Evolutionary conservation across 1,140 invertebrate species (phyloP), one percentile per base, ranked within the genome.

Genomic region (Coptotermes formosanus): DNA sequence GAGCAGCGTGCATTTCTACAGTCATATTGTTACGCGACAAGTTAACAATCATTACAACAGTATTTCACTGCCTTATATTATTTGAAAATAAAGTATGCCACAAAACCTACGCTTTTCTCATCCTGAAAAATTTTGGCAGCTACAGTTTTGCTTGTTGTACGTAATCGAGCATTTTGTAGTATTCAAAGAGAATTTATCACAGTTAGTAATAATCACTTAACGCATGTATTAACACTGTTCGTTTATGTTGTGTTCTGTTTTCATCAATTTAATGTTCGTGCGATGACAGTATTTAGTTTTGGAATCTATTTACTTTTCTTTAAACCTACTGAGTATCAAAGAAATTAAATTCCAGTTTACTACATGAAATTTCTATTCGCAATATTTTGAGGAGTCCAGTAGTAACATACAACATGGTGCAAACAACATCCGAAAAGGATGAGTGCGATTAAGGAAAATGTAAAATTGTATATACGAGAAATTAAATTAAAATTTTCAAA

Each of bases 391-490:
- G 64, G 0, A 75, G 0, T 75, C 0, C n/a, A n/a, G 1, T 75
- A 75, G n/a, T 75, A 75, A 75, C 64, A 75, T 7, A 75, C 64
- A 75, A 75, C n/a, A 75, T n/a, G 64, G 64, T 75, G 64, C 64
- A 75, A 75, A 75, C 2, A 75, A 75, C 64, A 75, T n/a, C n/a
- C 64, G n/a, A 75, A 75, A n/a, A 38, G n/a, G 64, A 30, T 30
- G 64, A 9, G 64, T 30, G 64, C 64, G 64, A 75, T 1, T 30
- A 75, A 75, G n/a, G 2, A n/a, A 23, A 75, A 75, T 75, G 7
- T 75, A 75, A 75, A 30, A n/a, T 25, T 25, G 25, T 75, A 75
- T 30, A 30, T 19, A 75, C 8, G 64, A 16, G 14, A 55, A 55
- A 21, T 55, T 55, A 55, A 55, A 55, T 55, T 21, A 75, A 75